Evolutionary conservation across 2,113 vertebrate genomes (phyloP).

Genomic region (Telmatochromis sp.): DNA sequence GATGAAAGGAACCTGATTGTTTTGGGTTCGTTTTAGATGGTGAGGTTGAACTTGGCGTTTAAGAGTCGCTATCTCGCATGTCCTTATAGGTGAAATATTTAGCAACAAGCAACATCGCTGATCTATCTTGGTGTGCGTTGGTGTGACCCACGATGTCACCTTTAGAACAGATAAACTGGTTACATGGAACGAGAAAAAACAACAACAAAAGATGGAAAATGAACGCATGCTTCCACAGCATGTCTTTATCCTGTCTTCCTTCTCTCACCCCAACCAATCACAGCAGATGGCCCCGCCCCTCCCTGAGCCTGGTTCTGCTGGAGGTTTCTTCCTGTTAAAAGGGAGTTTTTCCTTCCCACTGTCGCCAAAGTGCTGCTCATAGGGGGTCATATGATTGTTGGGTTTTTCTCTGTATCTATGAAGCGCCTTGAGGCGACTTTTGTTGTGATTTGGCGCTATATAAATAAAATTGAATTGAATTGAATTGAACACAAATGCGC

Average conservation of each 20-base stretch:
- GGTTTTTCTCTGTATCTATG: too few relatives aligned
- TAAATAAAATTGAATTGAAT: too few relatives aligned
- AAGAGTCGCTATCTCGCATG: background rate
- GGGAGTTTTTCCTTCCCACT: too few relatives aligned
- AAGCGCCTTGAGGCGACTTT: fast-evolving
- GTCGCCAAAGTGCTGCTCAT: too few relatives aligned
- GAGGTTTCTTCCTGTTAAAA: too few relatives aligned
- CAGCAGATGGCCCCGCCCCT: too few relatives aligned
- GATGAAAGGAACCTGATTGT: background rate
- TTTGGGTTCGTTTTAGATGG: background rate
- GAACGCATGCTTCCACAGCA: too few relatives aligned
- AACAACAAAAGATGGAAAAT: background rate
- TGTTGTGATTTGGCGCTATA: too few relatives aligned
- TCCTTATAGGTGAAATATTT: background rate
- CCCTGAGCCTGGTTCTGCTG: fast-evolving
- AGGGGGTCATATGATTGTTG: too few relatives aligned
- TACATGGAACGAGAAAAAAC: background rate
- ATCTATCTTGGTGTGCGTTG: background rate
- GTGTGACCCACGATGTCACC: too few relatives aligned
- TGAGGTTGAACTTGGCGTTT: background rate
- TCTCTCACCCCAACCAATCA: fast-evolving
- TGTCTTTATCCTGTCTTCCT: too few relatives aligned
- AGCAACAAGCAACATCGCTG: background rate
- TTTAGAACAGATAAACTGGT: background rate
- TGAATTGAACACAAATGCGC: background rate